phyloP scores from a whole-genome alignment of 2,113 vertebrate species.

The Alces alces region DNA sequence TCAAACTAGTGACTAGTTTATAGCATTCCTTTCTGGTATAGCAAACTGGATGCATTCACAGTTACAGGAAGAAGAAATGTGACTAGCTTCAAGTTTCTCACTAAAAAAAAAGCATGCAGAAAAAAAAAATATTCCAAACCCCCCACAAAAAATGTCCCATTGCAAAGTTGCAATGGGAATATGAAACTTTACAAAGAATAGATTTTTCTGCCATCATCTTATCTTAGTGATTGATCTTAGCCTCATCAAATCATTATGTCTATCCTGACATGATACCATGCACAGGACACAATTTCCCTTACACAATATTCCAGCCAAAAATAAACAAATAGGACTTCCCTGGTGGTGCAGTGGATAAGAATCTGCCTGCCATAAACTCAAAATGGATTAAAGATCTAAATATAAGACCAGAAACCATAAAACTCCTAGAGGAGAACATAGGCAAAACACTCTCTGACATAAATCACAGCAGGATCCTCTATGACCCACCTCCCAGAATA shows the following conservation, averaged over 20 bases:
- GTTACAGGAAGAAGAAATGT: background rate
- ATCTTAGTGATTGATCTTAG: background rate
- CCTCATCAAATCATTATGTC: background rate
- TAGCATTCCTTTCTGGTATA: conserved; percentile 7
- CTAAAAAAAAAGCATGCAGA: background rate
- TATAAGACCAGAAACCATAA: too few species aligned
- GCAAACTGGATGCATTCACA: background rate
- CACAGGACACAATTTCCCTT: background rate
- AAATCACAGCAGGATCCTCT: too few species aligned
- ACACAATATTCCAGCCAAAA: background rate
- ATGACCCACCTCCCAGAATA: too few species aligned
- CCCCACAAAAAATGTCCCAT: background rate
- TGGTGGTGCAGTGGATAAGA: background rate
- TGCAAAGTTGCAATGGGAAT: background rate
- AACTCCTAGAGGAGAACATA: too few species aligned
- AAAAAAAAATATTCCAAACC: background rate
- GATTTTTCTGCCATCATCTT: background rate
- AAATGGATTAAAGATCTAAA: too few species aligned
- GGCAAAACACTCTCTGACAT: too few species aligned
- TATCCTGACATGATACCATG: background rate
- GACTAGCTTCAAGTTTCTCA: background rate
- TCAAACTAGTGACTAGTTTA: background rate
- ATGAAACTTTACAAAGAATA: background rate
- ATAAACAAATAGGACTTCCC: background rate
- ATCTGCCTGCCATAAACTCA: background rate